Percentiles rank a stretch among this genome's conserved stretches.
Evolutionary conservation across 2,888 invertebrate species (phyloP).

Genomic region (Gibbula magus): DNA sequence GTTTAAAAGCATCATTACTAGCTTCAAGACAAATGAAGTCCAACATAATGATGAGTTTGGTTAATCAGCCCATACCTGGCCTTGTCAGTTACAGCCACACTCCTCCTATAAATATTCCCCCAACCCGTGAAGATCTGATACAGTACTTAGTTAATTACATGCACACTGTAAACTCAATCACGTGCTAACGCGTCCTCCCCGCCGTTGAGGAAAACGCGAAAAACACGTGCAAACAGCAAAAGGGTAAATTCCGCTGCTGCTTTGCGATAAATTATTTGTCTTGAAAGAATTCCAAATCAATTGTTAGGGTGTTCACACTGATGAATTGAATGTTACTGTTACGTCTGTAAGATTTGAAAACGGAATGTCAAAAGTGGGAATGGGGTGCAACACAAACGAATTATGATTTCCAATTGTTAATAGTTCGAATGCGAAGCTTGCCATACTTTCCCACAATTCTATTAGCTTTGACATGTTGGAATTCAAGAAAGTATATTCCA

Average conservation of each 20-base stretch:
- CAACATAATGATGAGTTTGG: neutral
- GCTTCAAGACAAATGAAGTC: neutral
- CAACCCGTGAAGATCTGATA: neutral
- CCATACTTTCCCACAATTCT: slow-evolving; percentile 4
- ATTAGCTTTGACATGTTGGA: slow-evolving; percentile 16
- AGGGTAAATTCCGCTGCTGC: neutral
- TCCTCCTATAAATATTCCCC: neutral
- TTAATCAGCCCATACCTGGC: neutral
- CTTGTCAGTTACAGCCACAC: neutral
- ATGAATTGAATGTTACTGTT: neutral
- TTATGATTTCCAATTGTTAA: neutral
- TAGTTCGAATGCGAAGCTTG: neutral
- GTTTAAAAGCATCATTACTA: too few species aligned
- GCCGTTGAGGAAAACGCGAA: neutral
- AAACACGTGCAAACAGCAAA: neutral
- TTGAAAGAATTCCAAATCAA: neutral
- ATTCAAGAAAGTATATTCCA: neutral
- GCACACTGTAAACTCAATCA: neutral
- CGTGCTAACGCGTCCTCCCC: too few species aligned
- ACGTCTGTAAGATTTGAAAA: neutral
- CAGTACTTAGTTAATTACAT: slow-evolving; percentile 11
- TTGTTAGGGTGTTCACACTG: neutral
- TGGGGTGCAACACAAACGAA: neutral
- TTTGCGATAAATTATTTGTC: neutral
- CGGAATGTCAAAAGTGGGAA: neutral